Evolutionary conservation across 2,113 vertebrate genomes (phyloP), one percentile per base, ranked within the genome.

Genomic region (Acanthisitta chloris): DNA sequence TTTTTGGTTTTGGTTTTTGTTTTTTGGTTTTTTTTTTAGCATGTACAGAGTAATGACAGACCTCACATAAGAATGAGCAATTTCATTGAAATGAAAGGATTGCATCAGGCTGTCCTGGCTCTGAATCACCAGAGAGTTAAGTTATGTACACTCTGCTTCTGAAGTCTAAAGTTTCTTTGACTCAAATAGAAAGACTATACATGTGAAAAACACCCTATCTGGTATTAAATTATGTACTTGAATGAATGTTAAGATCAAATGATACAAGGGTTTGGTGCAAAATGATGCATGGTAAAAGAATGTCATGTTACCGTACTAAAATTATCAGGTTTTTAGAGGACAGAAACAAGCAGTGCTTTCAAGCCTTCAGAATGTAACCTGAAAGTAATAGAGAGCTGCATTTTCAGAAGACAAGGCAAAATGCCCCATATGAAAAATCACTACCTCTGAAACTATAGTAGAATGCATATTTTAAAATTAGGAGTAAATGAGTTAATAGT

Each of bases 171-270:
- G 8, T 57, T 83, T 71, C 24, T 76, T 79, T 81, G 43, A 70
- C 20, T 58, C 40, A 69, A 73, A 84, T 16, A 73, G 45, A 90
- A 84, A 21, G 15, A 28, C 12, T 55, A 18, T 26, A 51, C 2
- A 3, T 34, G 25, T 43, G 38, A 82, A 81, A 86, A 84, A 59
- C 33, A 19, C 25, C n/a, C n/a, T n/a, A n/a, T n/a, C n/a, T 36
- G 59, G 33, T 62, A 59, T 70, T 92, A 70, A 91, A 87, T 91
- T 55, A 57, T 55, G 4, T 54, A 72, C 83, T 91, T 86, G 38
- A 90, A 91, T 62, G 29, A 91, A 87, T n/a, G 42, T 64, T 90
- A 94, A 71, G 52, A 85, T 93, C 74, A 72, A 93, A 88, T 88
- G 26, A 73, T 45, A 26, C 17, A 90, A 94, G 83, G 85, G 57